phyloP scores from a whole-genome alignment of 1,140 invertebrate species.

The Mercenaria mercenaria region DNA sequence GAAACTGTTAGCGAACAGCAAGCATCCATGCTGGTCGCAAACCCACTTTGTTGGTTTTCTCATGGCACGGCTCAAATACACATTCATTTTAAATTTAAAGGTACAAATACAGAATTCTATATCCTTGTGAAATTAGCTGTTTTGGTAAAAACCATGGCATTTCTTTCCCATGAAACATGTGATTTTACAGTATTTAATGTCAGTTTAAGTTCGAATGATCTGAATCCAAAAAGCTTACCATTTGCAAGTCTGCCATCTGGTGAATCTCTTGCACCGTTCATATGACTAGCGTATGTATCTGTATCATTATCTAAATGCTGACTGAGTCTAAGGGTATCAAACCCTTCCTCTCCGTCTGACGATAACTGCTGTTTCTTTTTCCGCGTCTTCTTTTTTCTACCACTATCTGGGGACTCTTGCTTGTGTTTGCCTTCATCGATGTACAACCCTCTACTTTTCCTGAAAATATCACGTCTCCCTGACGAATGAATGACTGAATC shows the following conservation, averaged over 20 bases:
- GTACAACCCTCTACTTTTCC: constrained; percentile 48
- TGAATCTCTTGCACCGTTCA: not conserved
- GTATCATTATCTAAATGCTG: constrained; percentile 50
- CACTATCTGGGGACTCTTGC: not conserved
- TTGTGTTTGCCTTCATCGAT: not conserved
- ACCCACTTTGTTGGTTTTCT: no score
- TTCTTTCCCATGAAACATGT: no score
- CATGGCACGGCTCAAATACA: no score
- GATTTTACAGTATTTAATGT: no score
- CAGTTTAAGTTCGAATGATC: no score
- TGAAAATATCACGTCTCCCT: constrained; percentile 13
- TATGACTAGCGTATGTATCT: constrained; percentile 2
- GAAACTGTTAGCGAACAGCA: no score
- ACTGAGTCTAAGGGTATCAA: constrained; percentile 59
- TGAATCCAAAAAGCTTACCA: no score
- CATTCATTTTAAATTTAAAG: no score
- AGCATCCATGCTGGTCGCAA: no score
- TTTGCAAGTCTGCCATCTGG: not conserved
- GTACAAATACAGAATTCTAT: no score
- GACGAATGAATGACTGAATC: constrained; percentile 8
- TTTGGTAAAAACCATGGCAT: no score
- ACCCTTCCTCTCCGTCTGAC: constrained; percentile 59
- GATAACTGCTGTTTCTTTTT: constrained; percentile 18
- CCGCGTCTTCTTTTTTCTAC: constrained; percentile 17
- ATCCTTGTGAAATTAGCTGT: no score